phyloP scores from a whole-genome alignment of 2,888 invertebrate genomes.

The Agrochola lychnidis region DNA sequence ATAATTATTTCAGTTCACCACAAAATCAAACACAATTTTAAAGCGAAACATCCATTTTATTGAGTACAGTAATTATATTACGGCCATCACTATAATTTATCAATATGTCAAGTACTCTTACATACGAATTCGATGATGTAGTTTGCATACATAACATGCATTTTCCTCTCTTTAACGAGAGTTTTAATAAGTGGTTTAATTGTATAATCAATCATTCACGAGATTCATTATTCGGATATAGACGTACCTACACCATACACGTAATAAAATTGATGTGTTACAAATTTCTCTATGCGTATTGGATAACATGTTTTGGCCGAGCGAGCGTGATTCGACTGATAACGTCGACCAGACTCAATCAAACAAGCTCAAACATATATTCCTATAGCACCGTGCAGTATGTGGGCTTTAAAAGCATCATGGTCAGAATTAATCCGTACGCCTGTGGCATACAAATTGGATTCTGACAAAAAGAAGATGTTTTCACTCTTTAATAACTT shows the following conservation, averaged over 20 bases:
- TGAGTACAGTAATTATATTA: background rate
- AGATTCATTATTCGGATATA: slow-evolving; percentile 1
- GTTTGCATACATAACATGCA: background rate
- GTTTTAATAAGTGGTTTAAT: slow-evolving; percentile 26
- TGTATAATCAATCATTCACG: slow-evolving; percentile 26
- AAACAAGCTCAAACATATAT: background rate
- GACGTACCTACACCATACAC: background rate
- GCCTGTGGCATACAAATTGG: too few species aligned
- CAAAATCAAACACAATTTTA: background rate
- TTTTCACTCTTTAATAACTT: background rate
- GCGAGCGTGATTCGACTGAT: slow-evolving; percentile 19
- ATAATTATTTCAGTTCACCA: background rate
- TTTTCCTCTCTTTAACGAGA: slow-evolving; percentile 11
- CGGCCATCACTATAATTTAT: background rate
- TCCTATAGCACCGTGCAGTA: background rate
- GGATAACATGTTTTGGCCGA: slow-evolving; percentile 25
- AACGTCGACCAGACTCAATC: background rate
- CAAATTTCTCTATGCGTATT: slow-evolving; percentile 22
- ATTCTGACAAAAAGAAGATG: background rate
- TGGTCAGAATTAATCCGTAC: background rate
- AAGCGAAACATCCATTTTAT: background rate
- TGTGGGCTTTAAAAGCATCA: too few species aligned
- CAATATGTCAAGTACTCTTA: background rate
- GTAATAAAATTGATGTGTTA: slow-evolving; percentile 28
- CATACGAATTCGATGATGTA: background rate